Base-by-base conservation (phyloP, 2,113 vertebrate genomes). In the Cynopterus brachyotis region DNA sequence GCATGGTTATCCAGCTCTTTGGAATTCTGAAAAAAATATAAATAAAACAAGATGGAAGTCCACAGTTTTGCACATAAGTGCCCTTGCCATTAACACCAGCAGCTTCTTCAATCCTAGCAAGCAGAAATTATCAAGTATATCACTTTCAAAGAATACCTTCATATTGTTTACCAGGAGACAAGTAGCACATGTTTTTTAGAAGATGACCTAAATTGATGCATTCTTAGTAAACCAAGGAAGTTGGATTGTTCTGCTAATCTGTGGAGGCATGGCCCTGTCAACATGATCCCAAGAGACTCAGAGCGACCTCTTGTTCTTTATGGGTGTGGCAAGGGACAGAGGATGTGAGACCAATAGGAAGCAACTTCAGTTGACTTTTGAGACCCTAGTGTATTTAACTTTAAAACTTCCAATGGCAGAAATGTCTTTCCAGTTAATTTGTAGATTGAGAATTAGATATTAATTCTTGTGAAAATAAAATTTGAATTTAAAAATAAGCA, bases 381-480 rank as follows among this genome's bases (percentile, higher is more conserved):
- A 5, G 47, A 87, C 3, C 50, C 72, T 82, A 17, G 20, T 73
- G 9, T 37, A 10, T 45, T 20, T 57, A 70, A 78, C 42, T 40
- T 96, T 85, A 92, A 95, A 95, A 94, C 91, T 22, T 80, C n/a
- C n/a, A 42, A 2, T 67, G 26, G 19, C 59, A 83, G 20, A 92
- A 93, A 72, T 60, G 30, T 20, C 78, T 89, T 92, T 55, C 45
- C 22, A 32, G 6, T 42, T 64, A 90, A 67, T 28, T 15, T 47
- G 3, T 47, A 62, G 12, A 35, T 62, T 80, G 11, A 94, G 75
- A 86, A 10, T 50, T 64, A 85, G 59, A 30, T 94, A 53, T 83
- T 75, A 75, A 96, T 20, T 47, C 30, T 84, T 72, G 6, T 73
- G 37, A 67, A 90, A 93, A 96, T 91, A 69, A 92, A 92, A 66